Evolutionary conservation across 1,140 invertebrate species (phyloP).

Genomic region (Drosophila elegans): DNA sequence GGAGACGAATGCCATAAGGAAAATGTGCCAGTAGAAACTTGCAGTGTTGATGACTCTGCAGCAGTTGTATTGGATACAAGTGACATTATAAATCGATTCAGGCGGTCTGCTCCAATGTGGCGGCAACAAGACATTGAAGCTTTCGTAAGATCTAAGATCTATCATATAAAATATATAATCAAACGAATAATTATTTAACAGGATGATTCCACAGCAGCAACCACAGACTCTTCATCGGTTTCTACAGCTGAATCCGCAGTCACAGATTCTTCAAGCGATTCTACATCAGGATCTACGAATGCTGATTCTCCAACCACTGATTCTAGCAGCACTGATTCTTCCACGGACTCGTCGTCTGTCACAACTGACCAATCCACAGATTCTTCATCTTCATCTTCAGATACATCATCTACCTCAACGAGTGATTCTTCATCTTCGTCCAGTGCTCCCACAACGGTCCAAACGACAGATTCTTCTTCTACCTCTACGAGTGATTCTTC

Average conservation of each 20-base stretch:
- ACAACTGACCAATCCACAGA: neutral
- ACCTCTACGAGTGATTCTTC: neutral
- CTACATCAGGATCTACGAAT: no score
- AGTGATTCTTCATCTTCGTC: conserved; percentile 1
- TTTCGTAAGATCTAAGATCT: neutral
- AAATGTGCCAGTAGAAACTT: neutral
- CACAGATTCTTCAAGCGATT: conserved; percentile 1
- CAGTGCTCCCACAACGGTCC: no score
- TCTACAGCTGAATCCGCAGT: neutral
- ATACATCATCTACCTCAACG: neutral
- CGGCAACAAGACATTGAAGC: neutral
- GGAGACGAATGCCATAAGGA: conserved; percentile 48
- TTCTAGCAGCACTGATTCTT: no score
- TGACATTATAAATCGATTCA: neutral
- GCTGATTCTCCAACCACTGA: no score
- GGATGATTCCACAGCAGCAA: neutral
- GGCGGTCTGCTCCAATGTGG: neutral
- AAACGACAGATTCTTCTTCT: neutral
- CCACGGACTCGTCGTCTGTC: no score
- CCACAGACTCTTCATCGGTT: neutral
- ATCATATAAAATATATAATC: no score
- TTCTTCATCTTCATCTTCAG: neutral
- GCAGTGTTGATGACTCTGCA: conserved; percentile 20
- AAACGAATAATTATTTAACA: no score
- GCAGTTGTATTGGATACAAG: neutral